Percentiles rank a stretch among this genome's conserved stretches.
Evolutionary conservation across 2,888 invertebrate genomes (phyloP).

Genomic region (Eupithecia pulchellata): DNA sequence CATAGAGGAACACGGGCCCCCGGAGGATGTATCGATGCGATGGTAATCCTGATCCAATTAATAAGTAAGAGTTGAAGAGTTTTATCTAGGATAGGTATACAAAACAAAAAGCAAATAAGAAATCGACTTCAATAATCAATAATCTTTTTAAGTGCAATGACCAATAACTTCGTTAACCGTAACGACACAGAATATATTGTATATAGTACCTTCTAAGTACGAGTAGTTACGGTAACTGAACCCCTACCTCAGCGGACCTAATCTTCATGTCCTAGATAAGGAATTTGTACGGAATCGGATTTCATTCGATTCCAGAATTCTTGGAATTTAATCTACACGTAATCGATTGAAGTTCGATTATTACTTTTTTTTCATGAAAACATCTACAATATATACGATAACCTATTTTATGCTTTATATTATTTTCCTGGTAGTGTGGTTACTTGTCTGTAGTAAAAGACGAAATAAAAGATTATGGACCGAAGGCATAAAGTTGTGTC

Average conservation of each 20-base stretch:
- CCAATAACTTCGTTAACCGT: not conserved
- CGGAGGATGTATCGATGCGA: no score
- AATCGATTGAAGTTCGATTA: not conserved
- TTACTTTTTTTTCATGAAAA: not conserved
- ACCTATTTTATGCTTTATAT: not conserved
- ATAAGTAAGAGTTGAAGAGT: not conserved
- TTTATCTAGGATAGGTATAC: not conserved
- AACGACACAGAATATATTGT: not conserved
- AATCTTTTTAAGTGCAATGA: not conserved
- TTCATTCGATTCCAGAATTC: not conserved
- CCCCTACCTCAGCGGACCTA: not conserved
- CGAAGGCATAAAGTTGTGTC: not conserved
- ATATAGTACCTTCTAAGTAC: not conserved
- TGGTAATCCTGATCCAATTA: not conserved
- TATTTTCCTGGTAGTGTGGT: not conserved
- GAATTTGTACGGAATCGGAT: not conserved
- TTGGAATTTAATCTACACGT: not conserved
- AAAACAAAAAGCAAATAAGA: not conserved
- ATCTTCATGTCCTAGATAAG: not conserved
- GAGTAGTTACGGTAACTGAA: not conserved
- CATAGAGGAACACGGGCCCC: no score
- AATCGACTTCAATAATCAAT: slow-evolving; percentile 1
- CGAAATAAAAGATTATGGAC: not conserved
- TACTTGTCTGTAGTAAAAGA: not conserved
- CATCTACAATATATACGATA: not conserved